Evolutionary conservation across 2,888 invertebrate genomes (phyloP).

Genomic region (Himalopsyche japonica): DNA sequence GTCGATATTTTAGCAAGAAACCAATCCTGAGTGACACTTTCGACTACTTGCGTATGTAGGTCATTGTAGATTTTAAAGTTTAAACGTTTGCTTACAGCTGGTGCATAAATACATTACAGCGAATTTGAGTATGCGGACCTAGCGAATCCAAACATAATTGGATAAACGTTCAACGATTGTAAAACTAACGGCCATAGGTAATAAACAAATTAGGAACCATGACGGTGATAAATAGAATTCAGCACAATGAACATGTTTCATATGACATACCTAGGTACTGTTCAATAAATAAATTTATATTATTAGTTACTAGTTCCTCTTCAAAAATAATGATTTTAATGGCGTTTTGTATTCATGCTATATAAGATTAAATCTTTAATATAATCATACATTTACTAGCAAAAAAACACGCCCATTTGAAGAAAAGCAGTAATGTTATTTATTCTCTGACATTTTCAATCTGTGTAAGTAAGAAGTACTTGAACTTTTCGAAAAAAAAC

Average conservation of each 20-base stretch:
- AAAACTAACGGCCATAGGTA: background rate
- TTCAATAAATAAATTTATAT: too few relatives aligned
- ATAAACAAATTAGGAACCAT: background rate
- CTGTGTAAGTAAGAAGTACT: too few relatives aligned
- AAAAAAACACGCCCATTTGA: too few relatives aligned
- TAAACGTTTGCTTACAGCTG: background rate
- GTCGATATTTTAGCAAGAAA: background rate
- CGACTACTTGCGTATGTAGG: background rate
- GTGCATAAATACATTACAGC: background rate
- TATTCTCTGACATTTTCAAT: too few relatives aligned
- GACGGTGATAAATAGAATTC: background rate
- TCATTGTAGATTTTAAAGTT: background rate
- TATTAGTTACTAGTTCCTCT: too few relatives aligned
- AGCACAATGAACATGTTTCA: background rate
- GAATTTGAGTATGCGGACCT: background rate
- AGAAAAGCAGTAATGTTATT: too few relatives aligned
- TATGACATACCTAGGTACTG: background rate
- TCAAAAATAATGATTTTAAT: too few relatives aligned
- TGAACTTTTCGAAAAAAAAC: too few relatives aligned
- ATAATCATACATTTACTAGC: too few relatives aligned
- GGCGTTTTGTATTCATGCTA: too few relatives aligned
- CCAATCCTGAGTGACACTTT: background rate
- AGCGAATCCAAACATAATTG: background rate
- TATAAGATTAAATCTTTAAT: too few relatives aligned
- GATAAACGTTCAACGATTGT: background rate